Percentiles rank a stretch among this genome's conserved stretches.
These are phyloP conservation scores for Enteromius afrohamiltoni DNA, from an alignment of 2,797 vertebrate species.

Conservation along the genomic window DNA sequence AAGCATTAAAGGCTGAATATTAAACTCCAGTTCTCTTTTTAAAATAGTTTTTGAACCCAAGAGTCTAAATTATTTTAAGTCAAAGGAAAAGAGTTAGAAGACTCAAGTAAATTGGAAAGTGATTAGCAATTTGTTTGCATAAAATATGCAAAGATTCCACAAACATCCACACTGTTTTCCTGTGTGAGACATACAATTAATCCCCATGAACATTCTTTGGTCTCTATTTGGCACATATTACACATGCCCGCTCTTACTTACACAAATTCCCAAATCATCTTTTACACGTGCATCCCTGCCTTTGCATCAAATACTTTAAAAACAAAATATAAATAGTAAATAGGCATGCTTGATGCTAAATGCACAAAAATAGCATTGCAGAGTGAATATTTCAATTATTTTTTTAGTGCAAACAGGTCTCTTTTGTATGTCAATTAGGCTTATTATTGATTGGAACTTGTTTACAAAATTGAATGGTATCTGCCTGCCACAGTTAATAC, in stretches of 20 bases:
- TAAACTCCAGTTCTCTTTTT: not conserved
- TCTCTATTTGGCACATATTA: slow-evolving; percentile 18
- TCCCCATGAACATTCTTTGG: slow-evolving; percentile 29
- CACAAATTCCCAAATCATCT: not conserved
- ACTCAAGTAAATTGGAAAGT: slow-evolving; percentile 27
- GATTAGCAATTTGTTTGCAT: slow-evolving; percentile 46
- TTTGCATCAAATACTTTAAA: not conserved
- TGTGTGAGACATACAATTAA: slow-evolving; percentile 29
- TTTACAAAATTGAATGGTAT: not conserved
- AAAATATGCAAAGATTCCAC: slow-evolving; percentile 36
- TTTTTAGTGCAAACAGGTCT: not conserved
- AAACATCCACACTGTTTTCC: slow-evolving; percentile 3
- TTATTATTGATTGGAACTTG: not conserved
- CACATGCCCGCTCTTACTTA: not conserved
- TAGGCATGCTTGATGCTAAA: not conserved
- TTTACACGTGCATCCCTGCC: not conserved
- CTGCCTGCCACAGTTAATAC: not conserved
- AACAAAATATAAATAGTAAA: not conserved
- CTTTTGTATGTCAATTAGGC: not conserved
- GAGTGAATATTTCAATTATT: not conserved
- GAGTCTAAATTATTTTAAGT: slow-evolving; percentile 39
- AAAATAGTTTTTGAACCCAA: not conserved
- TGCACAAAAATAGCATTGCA: not conserved
- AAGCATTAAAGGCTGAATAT: not conserved
- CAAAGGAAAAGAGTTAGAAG: slow-evolving; percentile 12